Percentiles rank a stretch among this genome's conserved stretches.
Evolutionary conservation across 2,113 vertebrate genomes (phyloP).

Genomic region (Tupaia tana): DNA sequence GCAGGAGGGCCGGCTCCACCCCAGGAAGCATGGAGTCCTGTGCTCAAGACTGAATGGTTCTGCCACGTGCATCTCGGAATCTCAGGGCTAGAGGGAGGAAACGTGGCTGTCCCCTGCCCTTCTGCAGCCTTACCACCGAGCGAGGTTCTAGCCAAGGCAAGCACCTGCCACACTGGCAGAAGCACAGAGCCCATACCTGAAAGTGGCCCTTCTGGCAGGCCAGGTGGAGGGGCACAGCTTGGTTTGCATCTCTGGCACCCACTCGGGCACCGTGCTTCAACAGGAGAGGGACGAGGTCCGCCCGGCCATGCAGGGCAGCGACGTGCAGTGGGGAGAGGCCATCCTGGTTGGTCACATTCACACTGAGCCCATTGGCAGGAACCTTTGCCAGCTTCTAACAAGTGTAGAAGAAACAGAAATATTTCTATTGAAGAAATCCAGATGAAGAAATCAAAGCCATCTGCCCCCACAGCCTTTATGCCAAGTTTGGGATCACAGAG

Average conservation of each 20-base stretch:
- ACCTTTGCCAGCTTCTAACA: conserved; percentile 86
- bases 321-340: conserved; percentile 92
- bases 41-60: not conserved
- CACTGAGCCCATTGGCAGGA: conserved; percentile 87
- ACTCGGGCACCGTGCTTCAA: conserved; percentile 90
- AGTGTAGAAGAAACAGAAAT: conserved; percentile 23
- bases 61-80: fast-evolving
- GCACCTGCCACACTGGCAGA: no score
- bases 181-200: conserved; percentile 85
- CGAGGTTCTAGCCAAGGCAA: not conserved
- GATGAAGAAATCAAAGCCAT: not conserved
- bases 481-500: not conserved
- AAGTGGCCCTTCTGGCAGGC: conserved; percentile 94
- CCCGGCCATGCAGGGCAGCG: conserved; percentile 92
- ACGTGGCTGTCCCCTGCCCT: not conserved
- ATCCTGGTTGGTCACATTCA: conserved; percentile 90
- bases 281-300: conserved; percentile 87
- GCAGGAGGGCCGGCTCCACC: fast-evolving
- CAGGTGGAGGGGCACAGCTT: conserved; percentile 93
- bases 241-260: conserved; percentile 87
- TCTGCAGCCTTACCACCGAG: no score
- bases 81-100: not conserved
- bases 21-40: not conserved
- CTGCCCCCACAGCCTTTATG: fast-evolving
- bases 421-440: not conserved